phyloP scores from a whole-genome alignment of 1,140 invertebrate species.

The Listronotus bonariensis region DNA sequence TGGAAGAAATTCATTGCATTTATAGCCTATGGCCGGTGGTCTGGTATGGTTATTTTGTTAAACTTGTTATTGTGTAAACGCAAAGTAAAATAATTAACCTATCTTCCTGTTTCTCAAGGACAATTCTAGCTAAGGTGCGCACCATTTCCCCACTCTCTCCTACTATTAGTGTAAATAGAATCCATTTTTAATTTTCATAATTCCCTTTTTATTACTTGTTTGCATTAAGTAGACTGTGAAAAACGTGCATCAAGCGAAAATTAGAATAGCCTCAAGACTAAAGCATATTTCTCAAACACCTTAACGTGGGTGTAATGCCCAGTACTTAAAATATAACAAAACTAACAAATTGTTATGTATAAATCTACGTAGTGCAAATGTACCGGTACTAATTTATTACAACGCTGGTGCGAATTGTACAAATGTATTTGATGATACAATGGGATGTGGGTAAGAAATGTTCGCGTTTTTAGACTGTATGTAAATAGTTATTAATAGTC shows the following conservation, averaged over 20 bases:
- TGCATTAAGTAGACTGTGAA: conserved; percentile 24
- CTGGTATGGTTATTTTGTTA: no score
- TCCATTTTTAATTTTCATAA: no score
- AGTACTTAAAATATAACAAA: conserved; percentile 11
- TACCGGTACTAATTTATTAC: conserved; percentile 37
- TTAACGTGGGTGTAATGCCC: conserved; percentile 11
- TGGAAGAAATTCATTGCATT: no score
- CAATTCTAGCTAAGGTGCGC: no score
- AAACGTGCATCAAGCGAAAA: conserved; percentile 13
- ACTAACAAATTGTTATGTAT: conserved; percentile 40
- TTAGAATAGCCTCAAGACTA: conserved; percentile 24
- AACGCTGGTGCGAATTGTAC: conserved; percentile 24
- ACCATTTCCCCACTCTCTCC: no score
- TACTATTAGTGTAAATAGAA: no score
- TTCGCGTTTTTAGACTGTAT: not conserved
- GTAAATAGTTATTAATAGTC: no score
- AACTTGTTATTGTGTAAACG: no score
- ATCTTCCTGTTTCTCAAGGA: no score
- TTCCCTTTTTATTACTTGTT: conserved; percentile 17
- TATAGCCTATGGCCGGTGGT: no score
- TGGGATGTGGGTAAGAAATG: conserved; percentile 19
- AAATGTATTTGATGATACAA: conserved; percentile 26
- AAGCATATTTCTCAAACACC: conserved; percentile 20
- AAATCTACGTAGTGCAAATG: conserved; percentile 38
- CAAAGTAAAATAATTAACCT: no score